These are phyloP conservation scores for Sorex fumeus DNA, from an alignment of 2,113 vertebrate species.

Conservation along the genomic window DNA sequence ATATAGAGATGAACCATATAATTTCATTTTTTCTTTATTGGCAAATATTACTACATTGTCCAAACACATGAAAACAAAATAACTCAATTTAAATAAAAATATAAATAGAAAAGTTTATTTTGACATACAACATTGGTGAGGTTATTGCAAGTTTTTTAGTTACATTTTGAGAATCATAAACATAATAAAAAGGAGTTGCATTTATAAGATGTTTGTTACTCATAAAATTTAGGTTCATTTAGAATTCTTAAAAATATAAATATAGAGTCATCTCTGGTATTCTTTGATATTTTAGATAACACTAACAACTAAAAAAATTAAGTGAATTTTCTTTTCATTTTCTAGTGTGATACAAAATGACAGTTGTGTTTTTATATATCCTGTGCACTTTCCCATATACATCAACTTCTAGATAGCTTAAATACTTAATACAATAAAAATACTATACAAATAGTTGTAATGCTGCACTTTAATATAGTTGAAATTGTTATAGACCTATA, in stretches of 20 bases:
- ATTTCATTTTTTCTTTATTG: no score
- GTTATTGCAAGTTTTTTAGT: no score
- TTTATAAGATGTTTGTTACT: neutral
- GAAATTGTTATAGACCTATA: neutral
- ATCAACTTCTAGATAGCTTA: neutral
- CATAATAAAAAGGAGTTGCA: neutral
- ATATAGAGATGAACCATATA: no score
- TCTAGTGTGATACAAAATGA: neutral
- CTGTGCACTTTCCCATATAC: neutral
- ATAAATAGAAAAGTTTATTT: neutral
- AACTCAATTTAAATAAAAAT: constrained; percentile 39
- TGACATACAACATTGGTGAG: neutral
- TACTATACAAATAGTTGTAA: neutral
- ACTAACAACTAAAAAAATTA: no score
- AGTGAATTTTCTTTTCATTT: no score
- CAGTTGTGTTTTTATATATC: neutral
- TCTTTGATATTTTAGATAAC: neutral
- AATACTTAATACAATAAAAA: neutral
- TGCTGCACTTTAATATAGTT: neutral
- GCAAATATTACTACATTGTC: no score
- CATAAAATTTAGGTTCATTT: constrained; percentile 31
- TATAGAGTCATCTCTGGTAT: neutral
- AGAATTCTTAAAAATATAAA: neutral
- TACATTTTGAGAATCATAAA: no score
- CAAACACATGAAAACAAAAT: neutral